These are phyloP conservation scores for Mareca strepera DNA, from an alignment of 2,797 vertebrate species.

Conservation along the genomic window DNA sequence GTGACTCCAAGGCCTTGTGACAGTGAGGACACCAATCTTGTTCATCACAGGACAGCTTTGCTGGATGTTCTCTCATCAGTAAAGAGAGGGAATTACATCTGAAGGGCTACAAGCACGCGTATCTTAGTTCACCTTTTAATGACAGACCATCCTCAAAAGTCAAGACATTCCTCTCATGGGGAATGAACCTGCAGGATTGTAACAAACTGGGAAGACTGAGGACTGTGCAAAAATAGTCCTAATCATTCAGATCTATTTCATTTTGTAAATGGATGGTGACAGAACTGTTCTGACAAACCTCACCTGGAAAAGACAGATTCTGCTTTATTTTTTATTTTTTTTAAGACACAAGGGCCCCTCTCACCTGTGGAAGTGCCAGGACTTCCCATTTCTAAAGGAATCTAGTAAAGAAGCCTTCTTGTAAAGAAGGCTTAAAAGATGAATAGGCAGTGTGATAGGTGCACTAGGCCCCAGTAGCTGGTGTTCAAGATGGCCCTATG, in stretches of 20 bases:
- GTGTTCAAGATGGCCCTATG: background rate
- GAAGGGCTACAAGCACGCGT: rapidly evolving
- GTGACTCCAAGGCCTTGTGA: background rate
- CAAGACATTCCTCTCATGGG: background rate
- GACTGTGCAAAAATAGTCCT: background rate
- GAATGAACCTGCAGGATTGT: background rate
- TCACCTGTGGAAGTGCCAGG: rapidly evolving
- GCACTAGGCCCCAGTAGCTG: background rate
- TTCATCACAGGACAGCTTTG: background rate
- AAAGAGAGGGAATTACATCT: background rate
- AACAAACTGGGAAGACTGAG: background rate
- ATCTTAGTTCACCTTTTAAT: background rate
- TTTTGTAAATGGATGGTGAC: background rate
- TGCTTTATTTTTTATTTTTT: background rate
- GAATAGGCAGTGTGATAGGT: background rate
- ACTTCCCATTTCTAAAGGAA: background rate
- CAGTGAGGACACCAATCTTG: background rate
- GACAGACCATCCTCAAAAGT: background rate
- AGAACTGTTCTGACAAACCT: background rate
- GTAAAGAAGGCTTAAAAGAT: background rate
- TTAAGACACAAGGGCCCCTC: background rate
- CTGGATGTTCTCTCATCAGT: background rate
- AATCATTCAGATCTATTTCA: background rate
- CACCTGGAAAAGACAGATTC: background rate
- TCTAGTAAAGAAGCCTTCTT: background rate